These are phyloP conservation scores for Sinella curviseta DNA, from an alignment of 1,140 invertebrate species.

Conservation along the genomic window DNA sequence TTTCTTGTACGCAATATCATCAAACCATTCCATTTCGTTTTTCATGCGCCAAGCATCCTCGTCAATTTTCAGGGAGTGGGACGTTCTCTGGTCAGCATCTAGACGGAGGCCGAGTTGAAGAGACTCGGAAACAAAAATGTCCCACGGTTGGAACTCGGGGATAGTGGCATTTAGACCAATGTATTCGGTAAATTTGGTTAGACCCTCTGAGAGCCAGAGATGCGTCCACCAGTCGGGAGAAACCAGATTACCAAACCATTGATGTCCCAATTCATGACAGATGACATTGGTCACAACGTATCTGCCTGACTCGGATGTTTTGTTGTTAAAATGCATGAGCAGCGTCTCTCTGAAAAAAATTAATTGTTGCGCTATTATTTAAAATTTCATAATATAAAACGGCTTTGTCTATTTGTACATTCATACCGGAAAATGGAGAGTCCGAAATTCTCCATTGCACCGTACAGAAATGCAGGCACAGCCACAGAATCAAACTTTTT, in stretches of 20 bases:
- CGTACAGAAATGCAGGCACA: slow-evolving; percentile 30
- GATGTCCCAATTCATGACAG: slow-evolving; percentile 11
- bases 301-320: background rate
- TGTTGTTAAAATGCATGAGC: background rate
- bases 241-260: slow-evolving; percentile 46
- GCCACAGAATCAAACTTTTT: slow-evolving; percentile 33
- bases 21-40: slow-evolving; percentile 12
- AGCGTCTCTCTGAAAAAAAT: background rate
- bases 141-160: slow-evolving; percentile 25
- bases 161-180: slow-evolving; percentile 36
- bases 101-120: slow-evolving; percentile 23
- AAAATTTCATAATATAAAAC: background rate
- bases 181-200: slow-evolving; percentile 4
- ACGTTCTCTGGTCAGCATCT: background rate
- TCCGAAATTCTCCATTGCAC: slow-evolving; percentile 37
- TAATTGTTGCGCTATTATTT: background rate
- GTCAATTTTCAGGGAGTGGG: slow-evolving; percentile 22
- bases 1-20: slow-evolving; percentile 25
- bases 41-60: slow-evolving; percentile 12
- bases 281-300: background rate
- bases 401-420: background rate
- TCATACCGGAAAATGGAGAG: slow-evolving; percentile 21
- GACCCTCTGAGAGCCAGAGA: slow-evolving; percentile 8
- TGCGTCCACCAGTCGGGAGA: slow-evolving; percentile 31
- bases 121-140: slow-evolving; percentile 18